A percentile compares a stretch with the other conserved stretches of the same genome.
Evolutionary conservation across 2,888 invertebrate genomes (phyloP).

Genomic region (Ochropacha duplaris): DNA sequence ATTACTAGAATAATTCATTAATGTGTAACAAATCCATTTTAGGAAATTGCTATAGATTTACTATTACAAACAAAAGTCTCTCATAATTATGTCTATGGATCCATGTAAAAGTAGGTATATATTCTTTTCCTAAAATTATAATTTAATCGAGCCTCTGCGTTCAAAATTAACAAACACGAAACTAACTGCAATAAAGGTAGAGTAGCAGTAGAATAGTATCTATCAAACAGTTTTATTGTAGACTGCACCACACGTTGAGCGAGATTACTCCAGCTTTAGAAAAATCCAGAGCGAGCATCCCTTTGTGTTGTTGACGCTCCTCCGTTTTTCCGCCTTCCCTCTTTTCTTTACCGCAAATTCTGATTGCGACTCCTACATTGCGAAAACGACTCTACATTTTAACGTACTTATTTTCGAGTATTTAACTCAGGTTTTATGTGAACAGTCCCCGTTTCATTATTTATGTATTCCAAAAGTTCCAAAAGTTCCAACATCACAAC

Average conservation of each 20-base stretch:
- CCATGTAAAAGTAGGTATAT: no score
- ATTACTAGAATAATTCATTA: no score
- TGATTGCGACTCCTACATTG: conserved; percentile 46
- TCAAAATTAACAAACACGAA: background rate
- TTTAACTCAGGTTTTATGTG: background rate
- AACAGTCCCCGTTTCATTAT: background rate
- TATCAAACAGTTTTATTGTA: conserved; percentile 33
- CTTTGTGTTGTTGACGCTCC: conserved; percentile 59
- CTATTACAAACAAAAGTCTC: no score
- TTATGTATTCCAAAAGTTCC: conserved; percentile 6
- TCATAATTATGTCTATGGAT: no score
- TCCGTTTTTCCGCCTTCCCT: conserved; percentile 51
- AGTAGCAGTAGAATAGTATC: conserved; percentile 20
- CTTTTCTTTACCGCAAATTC: conserved; percentile 56
- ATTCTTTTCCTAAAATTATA: no score
- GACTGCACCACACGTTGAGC: conserved; percentile 41
- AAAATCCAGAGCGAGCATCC: conserved; percentile 45
- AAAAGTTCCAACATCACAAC: conserved; percentile 6
- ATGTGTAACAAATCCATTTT: no score
- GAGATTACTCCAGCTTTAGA: conserved; percentile 55
- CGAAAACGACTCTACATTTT: conserved; percentile 11
- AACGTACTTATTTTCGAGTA: background rate
- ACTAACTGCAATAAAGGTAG: background rate
- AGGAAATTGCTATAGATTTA: no score
- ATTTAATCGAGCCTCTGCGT: no score